Evolutionary conservation across 2,113 vertebrate genomes (phyloP), one percentile per base, ranked within the genome.

Genomic region (Nettapus auritus): DNA sequence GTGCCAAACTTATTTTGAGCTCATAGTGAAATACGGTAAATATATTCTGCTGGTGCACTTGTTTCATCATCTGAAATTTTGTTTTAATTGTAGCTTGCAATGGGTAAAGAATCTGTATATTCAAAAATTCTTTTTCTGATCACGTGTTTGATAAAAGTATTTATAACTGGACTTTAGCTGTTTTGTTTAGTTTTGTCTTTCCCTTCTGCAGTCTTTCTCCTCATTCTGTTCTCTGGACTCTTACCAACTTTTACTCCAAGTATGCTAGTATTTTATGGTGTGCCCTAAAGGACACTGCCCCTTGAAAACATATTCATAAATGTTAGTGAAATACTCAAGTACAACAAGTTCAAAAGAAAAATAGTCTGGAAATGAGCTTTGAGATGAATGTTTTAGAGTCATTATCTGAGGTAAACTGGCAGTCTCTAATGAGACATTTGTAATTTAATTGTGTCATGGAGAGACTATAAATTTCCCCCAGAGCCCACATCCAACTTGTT

Each of bases 391-490:
- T 56, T 94, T 88, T 83, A 55, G 75, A 94, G 87, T 84, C 16
- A 48, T 96, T 98, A 97, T 97, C 96, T 96, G 95, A 97, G 93
- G 96, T 94, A 91, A 94, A 94, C 91, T 96, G 95, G 82, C 90
- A 90, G 87, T 81, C 96, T 98, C 98, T 98, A 98, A 98, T 97
- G 96, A 96, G 95, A 88, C 96, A 96, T 96, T 96, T 95, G 64
- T 97, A 97, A 98, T 97, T 98, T 97, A 98, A 97, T 96, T 97
- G 88, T 98, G 95, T 97, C 91, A 87, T 56, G 44, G 83, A 96
- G 94, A 92, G 86, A 63, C 95, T 89, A 89, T 97, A 96, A 97
- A 97, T 98, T 97, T 97, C 86, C 83, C 94, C 63, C 84, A 94
- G 95, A 97, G 82, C 38, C 55, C 92, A 93, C 90, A 96, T 97